Conservation (phyloP, 92 coral and sea anemone species). For the Muricea muricata region DNA sequence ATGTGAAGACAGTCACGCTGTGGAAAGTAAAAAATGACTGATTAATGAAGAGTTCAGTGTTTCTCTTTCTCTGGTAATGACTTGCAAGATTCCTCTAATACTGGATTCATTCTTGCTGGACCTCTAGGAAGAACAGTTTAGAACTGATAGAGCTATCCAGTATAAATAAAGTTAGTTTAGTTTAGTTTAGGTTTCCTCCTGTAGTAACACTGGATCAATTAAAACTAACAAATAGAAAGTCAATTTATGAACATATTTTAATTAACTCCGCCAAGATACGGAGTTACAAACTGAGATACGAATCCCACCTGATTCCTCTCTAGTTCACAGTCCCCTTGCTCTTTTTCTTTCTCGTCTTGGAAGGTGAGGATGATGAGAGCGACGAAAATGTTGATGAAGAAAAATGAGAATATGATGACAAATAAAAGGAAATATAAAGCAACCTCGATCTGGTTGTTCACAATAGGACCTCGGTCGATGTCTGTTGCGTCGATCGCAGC, state of each 20-base stretch:
- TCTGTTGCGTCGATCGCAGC: conserved; percentile 92
- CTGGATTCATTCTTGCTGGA: too few relatives aligned
- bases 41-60: too few relatives aligned
- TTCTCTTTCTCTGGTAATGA: too few relatives aligned
- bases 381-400: conserved; percentile 96
- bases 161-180: too few relatives aligned
- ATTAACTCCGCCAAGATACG: too few relatives aligned
- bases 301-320: conserved; percentile 98
- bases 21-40: neutral
- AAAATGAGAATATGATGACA: conserved; percentile 95
- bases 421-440: conserved; percentile 91
- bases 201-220: too few relatives aligned
- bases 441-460: conserved; percentile 89
- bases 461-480: conserved; percentile 89
- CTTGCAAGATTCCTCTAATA: neutral
- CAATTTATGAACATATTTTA: too few relatives aligned
- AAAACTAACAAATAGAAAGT: too few relatives aligned
- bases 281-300: too few relatives aligned
- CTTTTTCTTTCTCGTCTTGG: conserved; percentile 98
- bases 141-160: too few relatives aligned
- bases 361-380: conserved; percentile 97
- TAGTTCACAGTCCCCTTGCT: conserved; percentile 96
- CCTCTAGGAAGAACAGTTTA: too few relatives aligned
- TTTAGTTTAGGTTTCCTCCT: too few relatives aligned
- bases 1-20: conserved; percentile 97